A percentile compares a stretch with the other conserved stretches of the same genome.
phyloP scores from a whole-genome alignment of 1,140 invertebrate genomes.

The Cydia splendana region DNA sequence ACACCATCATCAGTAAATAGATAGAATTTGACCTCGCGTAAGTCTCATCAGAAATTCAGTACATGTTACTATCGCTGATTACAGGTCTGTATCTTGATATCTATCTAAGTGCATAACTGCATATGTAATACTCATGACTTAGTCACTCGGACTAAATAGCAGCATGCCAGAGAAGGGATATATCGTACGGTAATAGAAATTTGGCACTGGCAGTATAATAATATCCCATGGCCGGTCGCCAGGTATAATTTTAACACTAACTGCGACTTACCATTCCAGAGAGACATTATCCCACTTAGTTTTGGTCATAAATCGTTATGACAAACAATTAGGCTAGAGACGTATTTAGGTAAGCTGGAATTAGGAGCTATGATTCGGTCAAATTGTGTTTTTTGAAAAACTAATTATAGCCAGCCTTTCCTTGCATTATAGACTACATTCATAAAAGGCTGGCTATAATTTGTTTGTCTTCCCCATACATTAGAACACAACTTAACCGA shows the following conservation, averaged over 20 bases:
- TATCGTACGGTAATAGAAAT: conserved; percentile 52
- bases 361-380: too few species aligned
- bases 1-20: too few species aligned
- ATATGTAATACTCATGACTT: conserved; percentile 33
- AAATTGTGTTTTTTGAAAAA: too few species aligned
- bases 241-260: conserved; percentile 62
- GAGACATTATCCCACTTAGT: conserved; percentile 31
- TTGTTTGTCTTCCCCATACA: too few species aligned
- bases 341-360: neutral
- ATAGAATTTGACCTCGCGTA: neutral
- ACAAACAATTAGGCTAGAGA: neutral
- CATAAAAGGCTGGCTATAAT: too few species aligned
- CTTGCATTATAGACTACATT: too few species aligned
- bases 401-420: too few species aligned
- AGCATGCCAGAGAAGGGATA: conserved; percentile 51
- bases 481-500: too few species aligned
- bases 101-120: neutral
- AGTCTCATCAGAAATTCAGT: neutral
- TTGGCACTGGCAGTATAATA: conserved; percentile 71
- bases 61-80: neutral
- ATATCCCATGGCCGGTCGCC: conserved; percentile 63
- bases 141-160: conserved; percentile 40
- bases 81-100: neutral
- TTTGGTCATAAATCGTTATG: conserved; percentile 21
- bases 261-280: conserved; percentile 60